These are phyloP conservation scores for Heteropelma amictum DNA, from an alignment of 2,888 invertebrate species.

Conservation along the genomic window DNA sequence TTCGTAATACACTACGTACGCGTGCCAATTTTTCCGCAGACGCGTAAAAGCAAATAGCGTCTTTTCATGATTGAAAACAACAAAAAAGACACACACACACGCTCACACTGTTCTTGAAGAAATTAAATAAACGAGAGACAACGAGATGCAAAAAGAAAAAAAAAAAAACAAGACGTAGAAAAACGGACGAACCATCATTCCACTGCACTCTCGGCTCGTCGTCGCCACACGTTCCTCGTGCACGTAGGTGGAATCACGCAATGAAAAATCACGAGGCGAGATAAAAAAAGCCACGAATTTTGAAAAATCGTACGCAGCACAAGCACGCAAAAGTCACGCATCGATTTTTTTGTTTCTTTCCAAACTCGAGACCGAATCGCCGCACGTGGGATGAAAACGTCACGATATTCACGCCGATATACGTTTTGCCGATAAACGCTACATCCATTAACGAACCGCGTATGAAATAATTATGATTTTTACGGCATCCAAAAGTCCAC, in stretches of 20 bases:
- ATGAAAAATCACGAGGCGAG: neutral
- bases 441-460: neutral
- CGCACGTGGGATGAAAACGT: slow-evolving; percentile 7
- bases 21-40: no score
- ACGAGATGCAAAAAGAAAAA: neutral
- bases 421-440: neutral
- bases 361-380: slow-evolving; percentile 21
- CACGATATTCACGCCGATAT: slow-evolving; percentile 27
- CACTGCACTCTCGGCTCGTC: slow-evolving; percentile 58
- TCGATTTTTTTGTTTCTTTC: slow-evolving; percentile 42
- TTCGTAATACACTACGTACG: no score
- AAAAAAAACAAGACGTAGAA: slow-evolving; percentile 39
- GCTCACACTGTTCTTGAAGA: slow-evolving; percentile 4
- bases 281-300: slow-evolving; percentile 4
- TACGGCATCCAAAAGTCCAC: slow-evolving; percentile 78
- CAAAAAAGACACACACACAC: no score
- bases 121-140: neutral
- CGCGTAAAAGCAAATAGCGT: no score
- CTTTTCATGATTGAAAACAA: no score
- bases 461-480: slow-evolving; percentile 57
- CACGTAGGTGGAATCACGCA: slow-evolving; percentile 56
- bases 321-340: slow-evolving; percentile 33
- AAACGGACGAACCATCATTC: slow-evolving; percentile 55
- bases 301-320: neutral
- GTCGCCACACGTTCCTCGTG: slow-evolving; percentile 58